phyloP scores from a whole-genome alignment of 1,140 invertebrate genomes.

The Holcopasites calliopsidis region DNA sequence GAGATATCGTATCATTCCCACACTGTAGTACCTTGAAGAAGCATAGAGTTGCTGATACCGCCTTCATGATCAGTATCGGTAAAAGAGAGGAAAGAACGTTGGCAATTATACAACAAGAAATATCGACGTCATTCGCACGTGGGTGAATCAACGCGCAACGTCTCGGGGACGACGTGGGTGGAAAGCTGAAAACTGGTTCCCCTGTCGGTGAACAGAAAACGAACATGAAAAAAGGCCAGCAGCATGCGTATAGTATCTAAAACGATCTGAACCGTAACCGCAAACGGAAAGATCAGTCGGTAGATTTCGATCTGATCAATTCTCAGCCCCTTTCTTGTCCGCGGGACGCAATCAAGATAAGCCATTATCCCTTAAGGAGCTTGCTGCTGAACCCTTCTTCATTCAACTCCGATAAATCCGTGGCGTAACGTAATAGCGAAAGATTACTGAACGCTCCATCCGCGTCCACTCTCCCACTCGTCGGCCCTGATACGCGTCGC shows the following conservation, averaged over 20 bases:
- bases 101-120: neutral
- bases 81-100: neutral
- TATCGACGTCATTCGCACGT: neutral
- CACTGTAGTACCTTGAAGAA: too few species aligned
- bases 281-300: slow-evolving; percentile 1
- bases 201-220: neutral
- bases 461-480: neutral
- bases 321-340: slow-evolving; percentile 20
- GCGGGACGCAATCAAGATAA: slow-evolving; percentile 49
- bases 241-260: neutral
- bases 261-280: neutral
- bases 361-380: slow-evolving; percentile 60
- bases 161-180: neutral
- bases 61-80: neutral
- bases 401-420: slow-evolving; percentile 63
- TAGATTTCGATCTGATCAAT: slow-evolving; percentile 13
- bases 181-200: slow-evolving; percentile 23
- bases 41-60: too few species aligned
- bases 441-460: slow-evolving; percentile 57
- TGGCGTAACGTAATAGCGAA: slow-evolving; percentile 61
- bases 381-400: slow-evolving; percentile 53
- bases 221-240: slow-evolving; percentile 8
- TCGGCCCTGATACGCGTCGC: slow-evolving; percentile 32
- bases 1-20: too few species aligned
- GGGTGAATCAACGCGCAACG: neutral